Conservation (phyloP, 2,797 vertebrate genomes). For the Pelodytes ibericus region DNA sequence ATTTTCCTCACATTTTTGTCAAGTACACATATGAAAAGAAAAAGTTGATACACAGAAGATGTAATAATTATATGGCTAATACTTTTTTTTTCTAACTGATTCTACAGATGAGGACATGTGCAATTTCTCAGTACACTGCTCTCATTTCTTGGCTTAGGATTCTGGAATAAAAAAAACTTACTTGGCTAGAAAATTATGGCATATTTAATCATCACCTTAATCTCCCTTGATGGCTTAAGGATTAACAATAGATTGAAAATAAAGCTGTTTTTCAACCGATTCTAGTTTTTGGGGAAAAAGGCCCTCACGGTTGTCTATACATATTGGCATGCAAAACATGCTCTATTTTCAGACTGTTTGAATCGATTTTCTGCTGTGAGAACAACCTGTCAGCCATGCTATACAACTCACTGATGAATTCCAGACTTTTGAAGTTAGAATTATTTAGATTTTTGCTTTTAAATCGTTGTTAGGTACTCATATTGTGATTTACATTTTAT, state of each 20-base stretch:
- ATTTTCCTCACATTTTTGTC: too few relatives aligned
- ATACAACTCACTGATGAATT: too few relatives aligned
- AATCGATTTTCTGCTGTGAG: neutral
- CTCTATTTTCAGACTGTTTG: neutral
- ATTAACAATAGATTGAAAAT: constrained; percentile 38
- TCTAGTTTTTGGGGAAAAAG: constrained; percentile 4
- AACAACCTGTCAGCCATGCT: too few relatives aligned
- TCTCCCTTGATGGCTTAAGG: constrained; percentile 27
- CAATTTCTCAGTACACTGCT: constrained; percentile 9
- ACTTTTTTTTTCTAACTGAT: too few relatives aligned
- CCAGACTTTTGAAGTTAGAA: too few relatives aligned
- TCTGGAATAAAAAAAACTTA: constrained; percentile 10
- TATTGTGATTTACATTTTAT: too few relatives aligned
- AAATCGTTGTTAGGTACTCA: too few relatives aligned
- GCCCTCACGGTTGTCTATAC: neutral
- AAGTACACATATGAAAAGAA: too few relatives aligned
- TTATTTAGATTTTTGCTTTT: too few relatives aligned
- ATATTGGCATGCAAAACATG: neutral
- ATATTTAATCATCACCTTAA: constrained; percentile 22
- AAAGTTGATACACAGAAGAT: too few relatives aligned
- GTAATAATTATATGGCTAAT: too few relatives aligned
- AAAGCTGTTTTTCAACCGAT: constrained; percentile 16
- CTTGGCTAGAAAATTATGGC: constrained; percentile 25
- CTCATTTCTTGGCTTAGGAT: constrained; percentile 25
- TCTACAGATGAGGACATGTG: neutral